Evolutionary conservation across 2,888 invertebrate species (phyloP).

Genomic region (Chironomus tentans): DNA sequence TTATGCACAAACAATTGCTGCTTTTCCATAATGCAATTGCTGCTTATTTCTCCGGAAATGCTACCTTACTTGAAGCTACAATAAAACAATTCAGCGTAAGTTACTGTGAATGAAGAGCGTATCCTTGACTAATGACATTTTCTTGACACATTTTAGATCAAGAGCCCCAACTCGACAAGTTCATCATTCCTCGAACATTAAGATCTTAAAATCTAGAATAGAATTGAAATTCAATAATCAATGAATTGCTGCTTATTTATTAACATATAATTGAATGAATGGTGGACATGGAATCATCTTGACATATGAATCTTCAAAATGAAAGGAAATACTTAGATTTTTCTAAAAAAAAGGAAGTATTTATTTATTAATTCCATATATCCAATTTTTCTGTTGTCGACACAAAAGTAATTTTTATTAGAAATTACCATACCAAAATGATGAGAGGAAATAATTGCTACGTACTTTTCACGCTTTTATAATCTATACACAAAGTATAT

Average conservation of each 20-base stretch:
- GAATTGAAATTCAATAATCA: constrained; percentile 11
- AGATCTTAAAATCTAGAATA: constrained; percentile 35
- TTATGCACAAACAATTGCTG: constrained; percentile 95
- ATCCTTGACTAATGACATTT: no score
- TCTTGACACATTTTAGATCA: constrained; percentile 37
- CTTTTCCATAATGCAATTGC: constrained; percentile 94
- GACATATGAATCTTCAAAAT: background rate
- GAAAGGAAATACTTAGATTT: background rate
- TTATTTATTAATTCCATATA: background rate
- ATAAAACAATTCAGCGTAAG: constrained; percentile 83
- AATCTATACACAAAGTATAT: no score
- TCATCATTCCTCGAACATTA: constrained; percentile 72
- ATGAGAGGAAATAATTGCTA: no score
- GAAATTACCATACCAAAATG: no score
- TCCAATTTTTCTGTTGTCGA: background rate
- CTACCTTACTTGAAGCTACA: constrained; percentile 83
- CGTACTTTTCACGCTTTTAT: no score
- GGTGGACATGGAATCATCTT: background rate
- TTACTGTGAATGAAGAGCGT: background rate
- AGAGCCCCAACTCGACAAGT: constrained; percentile 64
- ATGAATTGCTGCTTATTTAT: background rate
- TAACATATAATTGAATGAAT: background rate
- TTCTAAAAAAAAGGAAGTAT: background rate
- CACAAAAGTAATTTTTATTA: no score
- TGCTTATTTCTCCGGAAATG: constrained; percentile 96